These are phyloP conservation scores for Pseudomugil gertrudae DNA, from an alignment of 2,797 vertebrate genomes.

Conservation along the genomic window DNA sequence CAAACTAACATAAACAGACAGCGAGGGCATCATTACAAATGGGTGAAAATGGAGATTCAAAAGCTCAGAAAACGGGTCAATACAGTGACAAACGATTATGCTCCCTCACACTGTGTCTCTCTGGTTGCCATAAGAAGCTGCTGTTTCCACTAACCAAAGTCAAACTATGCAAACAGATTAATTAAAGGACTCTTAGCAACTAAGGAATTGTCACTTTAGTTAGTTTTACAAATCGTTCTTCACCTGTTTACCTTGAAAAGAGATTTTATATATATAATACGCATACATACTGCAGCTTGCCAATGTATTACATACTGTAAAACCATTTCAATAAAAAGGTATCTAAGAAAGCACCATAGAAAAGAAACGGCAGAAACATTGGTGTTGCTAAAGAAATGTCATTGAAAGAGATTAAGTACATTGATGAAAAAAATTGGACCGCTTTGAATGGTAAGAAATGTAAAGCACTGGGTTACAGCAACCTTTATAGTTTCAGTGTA, in stretches of 20 bases:
- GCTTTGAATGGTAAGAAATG: slow-evolving; percentile 53
- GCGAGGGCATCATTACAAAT: slow-evolving; percentile 48
- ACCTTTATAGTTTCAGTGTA: slow-evolving; percentile 44
- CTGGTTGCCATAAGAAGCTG: slow-evolving; percentile 21
- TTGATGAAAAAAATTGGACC: slow-evolving; percentile 33
- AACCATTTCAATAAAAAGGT: slow-evolving; percentile 17
- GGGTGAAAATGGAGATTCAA: slow-evolving; percentile 71
- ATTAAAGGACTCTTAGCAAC: not conserved
- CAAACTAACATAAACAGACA: slow-evolving; percentile 66
- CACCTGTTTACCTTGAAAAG: not conserved
- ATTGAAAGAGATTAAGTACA: slow-evolving; percentile 36
- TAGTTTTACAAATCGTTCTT: not conserved
- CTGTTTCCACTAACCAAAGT: too few species aligned
- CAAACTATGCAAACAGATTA: too few species aligned
- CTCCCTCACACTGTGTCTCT: slow-evolving; percentile 25
- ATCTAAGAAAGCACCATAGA: not conserved
- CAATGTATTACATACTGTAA: too few species aligned
- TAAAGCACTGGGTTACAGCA: slow-evolving; percentile 38
- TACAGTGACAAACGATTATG: slow-evolving; percentile 21
- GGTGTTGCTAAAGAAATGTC: slow-evolving; percentile 23
- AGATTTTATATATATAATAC: not conserved
- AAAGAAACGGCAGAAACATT: not conserved
- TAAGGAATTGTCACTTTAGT: slow-evolving; percentile 13
- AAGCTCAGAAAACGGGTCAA: slow-evolving; percentile 45
- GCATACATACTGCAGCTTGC: too few species aligned